Evolutionary conservation across 2,113 vertebrate species (phyloP), one percentile per base, ranked within the genome.

Genomic region (Calypte anna): DNA sequence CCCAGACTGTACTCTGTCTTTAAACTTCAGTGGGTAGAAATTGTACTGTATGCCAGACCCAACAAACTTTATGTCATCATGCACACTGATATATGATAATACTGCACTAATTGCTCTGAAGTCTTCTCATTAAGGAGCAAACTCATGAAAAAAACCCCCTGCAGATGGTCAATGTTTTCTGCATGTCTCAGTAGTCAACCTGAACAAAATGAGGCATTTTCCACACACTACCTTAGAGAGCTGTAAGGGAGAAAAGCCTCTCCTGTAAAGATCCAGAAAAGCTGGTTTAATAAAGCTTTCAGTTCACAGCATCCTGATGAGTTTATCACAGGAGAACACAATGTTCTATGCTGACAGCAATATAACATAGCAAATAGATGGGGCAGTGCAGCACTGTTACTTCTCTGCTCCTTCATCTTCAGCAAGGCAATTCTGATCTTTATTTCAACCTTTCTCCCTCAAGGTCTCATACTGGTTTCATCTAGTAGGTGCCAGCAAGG

Each of bases 121-220:
- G 15, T 25, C 27, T 33, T 44, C 79, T 54, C 7, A 13, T 43
- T n/a, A 55, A 22, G 14, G 67, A 54, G 54, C 7, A 54, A 72
- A 19, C 2, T 28, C 48, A 33, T 4, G 3, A 27, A 75, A 89
- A 7, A 94, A 53, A 20, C 27, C 9, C 63, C 54, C 69, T 40
- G 25, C 0, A 0, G 16, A 33, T 3, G 3, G 21, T 20, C 3
- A 1, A 78, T 20, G 11, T 7, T 62, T 81, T 68, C 64, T 2
- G 1, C 11, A 1, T 0, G 5, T 50, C 61, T 61, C 43, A 18
- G 17, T 4, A 70, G 25, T 7, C 43, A 70, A 16, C 9, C 22
- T 31, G 40, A 82, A 44, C 20, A 81, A 86, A 46, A 38, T 1
- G 6, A 70, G 30, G 30, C 5, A 48, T 0, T 0, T 22, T 82